These are phyloP conservation scores for Rhagium mordax DNA, from an alignment of 2,888 invertebrate genomes.

Conservation along the genomic window DNA sequence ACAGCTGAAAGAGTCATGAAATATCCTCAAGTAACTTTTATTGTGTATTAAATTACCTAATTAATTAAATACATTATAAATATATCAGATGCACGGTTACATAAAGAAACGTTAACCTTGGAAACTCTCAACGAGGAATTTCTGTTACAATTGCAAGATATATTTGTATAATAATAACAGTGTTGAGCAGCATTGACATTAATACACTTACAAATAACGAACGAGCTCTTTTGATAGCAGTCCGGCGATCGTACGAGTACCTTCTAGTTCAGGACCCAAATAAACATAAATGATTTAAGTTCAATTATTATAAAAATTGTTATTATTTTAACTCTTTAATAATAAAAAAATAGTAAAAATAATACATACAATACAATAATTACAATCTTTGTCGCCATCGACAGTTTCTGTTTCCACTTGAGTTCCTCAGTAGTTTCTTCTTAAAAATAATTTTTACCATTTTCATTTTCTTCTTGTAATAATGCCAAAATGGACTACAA, in stretches of 20 bases:
- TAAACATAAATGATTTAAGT: no score
- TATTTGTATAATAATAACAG: constrained; percentile 35
- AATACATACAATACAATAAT: no score
- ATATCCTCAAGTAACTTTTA: constrained; percentile 21
- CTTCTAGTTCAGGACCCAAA: not conserved
- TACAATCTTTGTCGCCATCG: no score
- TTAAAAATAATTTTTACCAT: no score
- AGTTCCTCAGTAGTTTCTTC: no score
- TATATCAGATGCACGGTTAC: constrained; percentile 18
- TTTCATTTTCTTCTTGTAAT: no score
- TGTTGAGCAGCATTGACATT: constrained; percentile 45
- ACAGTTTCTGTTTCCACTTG: no score
- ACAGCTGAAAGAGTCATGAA: not conserved
- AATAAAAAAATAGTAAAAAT: no score
- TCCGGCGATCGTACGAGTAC: constrained; percentile 34
- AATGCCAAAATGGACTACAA: no score
- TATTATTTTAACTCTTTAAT: no score
- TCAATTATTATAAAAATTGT: no score
- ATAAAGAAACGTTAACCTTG: constrained; percentile 37
- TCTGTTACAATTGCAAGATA: constrained; percentile 35
- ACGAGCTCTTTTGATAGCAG: constrained; percentile 42
- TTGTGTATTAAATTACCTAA: constrained; percentile 29
- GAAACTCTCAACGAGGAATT: constrained; percentile 23
- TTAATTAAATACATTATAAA: constrained; percentile 34
- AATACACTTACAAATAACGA: constrained; percentile 46